Percentiles rank a stretch among this genome's conserved stretches.
phyloP scores from a whole-genome alignment of 2,888 invertebrate species.

The Macrophya annulata region DNA sequence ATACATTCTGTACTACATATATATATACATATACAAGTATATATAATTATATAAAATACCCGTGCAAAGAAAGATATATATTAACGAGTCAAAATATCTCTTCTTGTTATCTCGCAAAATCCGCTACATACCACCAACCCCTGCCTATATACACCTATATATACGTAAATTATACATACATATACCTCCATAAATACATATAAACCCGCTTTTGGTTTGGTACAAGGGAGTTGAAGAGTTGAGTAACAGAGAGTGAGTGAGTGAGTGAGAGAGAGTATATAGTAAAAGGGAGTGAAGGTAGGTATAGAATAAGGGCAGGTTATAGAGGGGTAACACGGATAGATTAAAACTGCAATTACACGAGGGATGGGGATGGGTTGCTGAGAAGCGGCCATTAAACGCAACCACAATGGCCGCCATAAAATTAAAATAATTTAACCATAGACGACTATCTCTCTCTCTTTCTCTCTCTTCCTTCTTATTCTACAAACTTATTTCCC shows the following conservation, averaged over 20 bases:
- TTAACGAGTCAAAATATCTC: too few relatives aligned
- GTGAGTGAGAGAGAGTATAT: too few relatives aligned
- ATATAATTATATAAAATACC: too few relatives aligned
- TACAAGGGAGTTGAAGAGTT: too few relatives aligned
- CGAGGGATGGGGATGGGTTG: constrained; percentile 67
- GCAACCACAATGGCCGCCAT: constrained; percentile 62
- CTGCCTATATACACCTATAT: too few relatives aligned
- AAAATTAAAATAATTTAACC: constrained; percentile 73
- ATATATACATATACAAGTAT: too few relatives aligned
- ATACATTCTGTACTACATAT: too few relatives aligned
- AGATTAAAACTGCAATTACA: constrained; percentile 75
- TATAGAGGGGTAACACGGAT: constrained; percentile 58
- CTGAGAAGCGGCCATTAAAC: constrained; percentile 69
- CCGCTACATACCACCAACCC: too few relatives aligned
- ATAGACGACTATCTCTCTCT: constrained; percentile 57
- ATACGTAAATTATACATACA: background rate
- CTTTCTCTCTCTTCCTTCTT: background rate
- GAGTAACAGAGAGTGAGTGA: too few relatives aligned
- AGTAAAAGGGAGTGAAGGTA: background rate
- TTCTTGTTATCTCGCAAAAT: too few relatives aligned
- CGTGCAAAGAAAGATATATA: too few relatives aligned
- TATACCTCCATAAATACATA: background rate
- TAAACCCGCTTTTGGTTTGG: background rate
- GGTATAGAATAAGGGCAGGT: background rate
- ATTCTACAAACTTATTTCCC: background rate